Conservation (phyloP, 1,140 invertebrate genomes). For the Cataglyphis hispanica region DNA sequence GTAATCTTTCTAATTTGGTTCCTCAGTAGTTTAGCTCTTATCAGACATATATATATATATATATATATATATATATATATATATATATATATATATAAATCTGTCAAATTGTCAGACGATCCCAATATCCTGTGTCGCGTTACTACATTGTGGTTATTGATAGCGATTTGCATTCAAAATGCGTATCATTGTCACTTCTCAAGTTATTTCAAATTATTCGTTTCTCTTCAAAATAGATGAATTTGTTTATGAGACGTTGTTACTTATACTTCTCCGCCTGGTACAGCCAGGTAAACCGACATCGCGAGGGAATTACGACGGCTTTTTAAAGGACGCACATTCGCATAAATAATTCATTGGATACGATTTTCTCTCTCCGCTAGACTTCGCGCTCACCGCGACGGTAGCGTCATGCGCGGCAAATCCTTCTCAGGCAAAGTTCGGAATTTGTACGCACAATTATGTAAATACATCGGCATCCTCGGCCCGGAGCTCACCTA, state of each 20-base stretch:
- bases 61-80: too few species aligned
- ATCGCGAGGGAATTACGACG: slow-evolving; percentile 57
- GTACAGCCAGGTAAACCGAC: background rate
- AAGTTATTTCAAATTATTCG: background rate
- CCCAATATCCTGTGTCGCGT: background rate
- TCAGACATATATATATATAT: background rate
- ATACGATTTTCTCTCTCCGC: slow-evolving; percentile 59
- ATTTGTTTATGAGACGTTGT: slow-evolving; percentile 14
- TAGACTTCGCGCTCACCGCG: slow-evolving; percentile 35
- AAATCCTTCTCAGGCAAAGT: slow-evolving; percentile 80
- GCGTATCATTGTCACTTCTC: background rate
- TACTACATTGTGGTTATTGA: background rate
- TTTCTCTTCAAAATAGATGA: background rate
- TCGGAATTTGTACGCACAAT: slow-evolving; percentile 84
- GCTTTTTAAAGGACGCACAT: slow-evolving; percentile 79
- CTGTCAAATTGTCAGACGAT: background rate
- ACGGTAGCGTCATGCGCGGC: slow-evolving; percentile 60
- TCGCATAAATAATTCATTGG: slow-evolving; percentile 83
- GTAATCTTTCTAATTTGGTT: background rate
- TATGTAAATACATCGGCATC: slow-evolving; percentile 82
- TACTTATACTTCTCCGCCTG: background rate
- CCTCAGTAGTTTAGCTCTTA: background rate
- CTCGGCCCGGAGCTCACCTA: slow-evolving; percentile 67
- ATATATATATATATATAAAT: too few species aligned
- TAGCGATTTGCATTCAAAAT: background rate